Percentiles rank a stretch among this genome's conserved stretches.
Evolutionary conservation across 2,888 invertebrate genomes (phyloP).

Genomic region (Ophion ventricosus): DNA sequence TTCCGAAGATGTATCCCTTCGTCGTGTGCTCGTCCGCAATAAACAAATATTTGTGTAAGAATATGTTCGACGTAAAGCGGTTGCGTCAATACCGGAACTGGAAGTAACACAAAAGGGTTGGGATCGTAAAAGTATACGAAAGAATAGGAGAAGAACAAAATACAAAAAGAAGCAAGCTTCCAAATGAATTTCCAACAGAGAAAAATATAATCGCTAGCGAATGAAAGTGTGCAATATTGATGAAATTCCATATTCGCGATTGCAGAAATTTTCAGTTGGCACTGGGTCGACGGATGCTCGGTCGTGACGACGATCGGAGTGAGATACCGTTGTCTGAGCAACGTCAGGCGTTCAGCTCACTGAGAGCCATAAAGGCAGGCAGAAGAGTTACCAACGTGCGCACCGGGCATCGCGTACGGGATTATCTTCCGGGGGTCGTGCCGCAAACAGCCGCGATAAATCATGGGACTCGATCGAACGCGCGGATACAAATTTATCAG

Average conservation of each 20-base stretch:
- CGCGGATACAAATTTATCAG: constrained; percentile 86
- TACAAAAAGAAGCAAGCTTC: background rate
- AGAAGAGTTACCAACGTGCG: constrained; percentile 85
- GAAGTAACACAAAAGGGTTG: background rate
- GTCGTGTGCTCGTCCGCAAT: no score
- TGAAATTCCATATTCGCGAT: constrained; percentile 54
- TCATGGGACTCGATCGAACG: constrained; percentile 83
- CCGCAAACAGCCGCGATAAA: constrained; percentile 83
- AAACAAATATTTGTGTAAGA: no score
- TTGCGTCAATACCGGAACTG: no score
- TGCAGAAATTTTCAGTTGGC: constrained; percentile 89
- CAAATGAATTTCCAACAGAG: background rate
- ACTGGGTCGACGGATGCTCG: constrained; percentile 88
- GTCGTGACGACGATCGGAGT: constrained; percentile 85
- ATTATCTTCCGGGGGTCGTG: constrained; percentile 85
- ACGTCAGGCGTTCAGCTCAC: constrained; percentile 90
- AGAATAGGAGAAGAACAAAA: background rate
- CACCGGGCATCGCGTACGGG: constrained; percentile 85
- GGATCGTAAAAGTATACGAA: background rate
- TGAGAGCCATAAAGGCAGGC: constrained; percentile 88
- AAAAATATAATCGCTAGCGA: background rate
- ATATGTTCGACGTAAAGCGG: no score
- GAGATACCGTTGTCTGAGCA: constrained; percentile 88
- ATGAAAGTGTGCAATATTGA: background rate
- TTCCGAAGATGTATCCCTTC: no score